Percentiles rank a stretch among this genome's conserved stretches.
These are phyloP conservation scores for Hermaeophaga mercurialis DNA, from an alignment of 2,888 invertebrate species.

Conservation along the genomic window DNA sequence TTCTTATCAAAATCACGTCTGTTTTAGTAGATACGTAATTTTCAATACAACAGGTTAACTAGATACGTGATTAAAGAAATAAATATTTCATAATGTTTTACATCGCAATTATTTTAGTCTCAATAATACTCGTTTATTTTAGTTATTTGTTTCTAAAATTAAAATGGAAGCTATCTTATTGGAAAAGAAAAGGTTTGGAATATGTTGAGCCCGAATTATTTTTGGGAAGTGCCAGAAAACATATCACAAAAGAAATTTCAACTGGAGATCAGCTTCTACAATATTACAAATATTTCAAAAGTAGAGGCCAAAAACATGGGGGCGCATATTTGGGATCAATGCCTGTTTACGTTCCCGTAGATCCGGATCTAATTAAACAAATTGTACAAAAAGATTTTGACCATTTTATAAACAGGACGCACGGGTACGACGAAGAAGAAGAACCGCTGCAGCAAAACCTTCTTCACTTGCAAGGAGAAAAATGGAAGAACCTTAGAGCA, in stretches of 20 bases:
- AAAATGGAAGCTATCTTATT: constrained; percentile 42
- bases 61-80: too few relatives aligned
- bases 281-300: constrained; percentile 37
- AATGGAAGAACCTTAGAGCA: constrained; percentile 55
- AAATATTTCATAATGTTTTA: too few relatives aligned
- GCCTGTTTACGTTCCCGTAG: constrained; percentile 48
- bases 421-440: constrained; percentile 46
- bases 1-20: too few relatives aligned
- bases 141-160: too few relatives aligned
- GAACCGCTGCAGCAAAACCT: constrained; percentile 49
- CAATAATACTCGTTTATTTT: too few relatives aligned
- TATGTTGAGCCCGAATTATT: constrained; percentile 26
- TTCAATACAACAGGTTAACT: too few relatives aligned
- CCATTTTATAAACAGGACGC: constrained; percentile 49
- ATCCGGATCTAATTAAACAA: constrained; percentile 49
- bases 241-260: constrained; percentile 10
- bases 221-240: constrained; percentile 24
- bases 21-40: too few relatives aligned
- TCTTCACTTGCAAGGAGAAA: constrained; percentile 47
- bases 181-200: constrained; percentile 45
- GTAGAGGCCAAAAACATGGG: constrained; percentile 37
- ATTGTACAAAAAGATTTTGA: constrained; percentile 52
- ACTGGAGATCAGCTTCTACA: constrained; percentile 21
- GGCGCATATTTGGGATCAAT: constrained; percentile 41
- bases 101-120: too few relatives aligned